Base-by-base conservation (phyloP, 2,888 invertebrate genomes). In the Pristionchus arcanus region DNA sequence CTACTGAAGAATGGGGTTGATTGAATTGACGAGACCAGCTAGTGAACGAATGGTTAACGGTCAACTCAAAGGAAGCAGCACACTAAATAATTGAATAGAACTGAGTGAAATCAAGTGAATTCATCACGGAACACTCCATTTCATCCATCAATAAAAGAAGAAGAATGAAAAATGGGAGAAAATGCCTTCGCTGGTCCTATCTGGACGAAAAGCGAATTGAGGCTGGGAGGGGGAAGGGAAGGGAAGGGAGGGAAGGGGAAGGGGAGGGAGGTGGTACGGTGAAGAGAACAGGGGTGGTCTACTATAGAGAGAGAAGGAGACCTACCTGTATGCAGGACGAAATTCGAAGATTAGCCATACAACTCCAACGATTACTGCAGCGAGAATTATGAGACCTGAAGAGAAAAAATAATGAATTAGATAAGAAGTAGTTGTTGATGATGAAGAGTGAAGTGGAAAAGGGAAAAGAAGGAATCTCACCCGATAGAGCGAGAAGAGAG, bases 271-370 rank as follows among this genome's bases (percentile, higher is more conserved):
- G n/a, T 5, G 34, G 71, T 68, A 28, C 68, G 25, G 68, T 28
- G 68, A n/a, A 28, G n/a, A 15, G 42, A 49, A 49, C 11, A 7
- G 4, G 28, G 68, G n/a, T 68, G n/a, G 28, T 68, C 71, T 71
- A 53, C 81, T 16, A 59, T 59, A 68, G 68, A 15, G 68, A 49
- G 15, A 31, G 42, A 37, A 55, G 25, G 53, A 74, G 21, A 42
- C 49, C 21, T 81, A 89, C 89, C 89, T 89, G 89, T 89, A 89
- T 5, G 89, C 89, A 7, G 89, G 89, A 16, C 89, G 84, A 71
- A 89, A 89, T 85, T 89, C 89, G 85, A 89, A 89, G n/a, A 84
- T 55, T 16, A 89, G 89, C 89, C 89, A 89, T 7, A 89, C 89
- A 5, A 59, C 85, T 25, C 89, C 89, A 5, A 89, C 89, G 68